Conservation (phyloP, 2,113 vertebrate genomes). For the Sardina pilchardus region DNA sequence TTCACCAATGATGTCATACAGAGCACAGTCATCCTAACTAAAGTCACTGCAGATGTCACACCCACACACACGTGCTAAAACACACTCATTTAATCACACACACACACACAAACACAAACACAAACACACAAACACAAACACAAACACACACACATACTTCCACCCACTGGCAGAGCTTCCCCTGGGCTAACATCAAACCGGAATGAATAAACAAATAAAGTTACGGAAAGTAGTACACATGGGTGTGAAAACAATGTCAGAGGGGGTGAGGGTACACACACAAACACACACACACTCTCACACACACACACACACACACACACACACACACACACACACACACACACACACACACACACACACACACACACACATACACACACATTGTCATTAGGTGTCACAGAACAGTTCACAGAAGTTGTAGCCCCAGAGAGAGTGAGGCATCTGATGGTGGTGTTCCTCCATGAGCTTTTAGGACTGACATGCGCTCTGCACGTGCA, state of each 20-base stretch:
- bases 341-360: not conserved
- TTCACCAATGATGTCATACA: slow-evolving; percentile 19
- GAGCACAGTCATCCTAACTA: slow-evolving; percentile 11
- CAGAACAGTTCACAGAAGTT: not conserved
- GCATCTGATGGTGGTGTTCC: not conserved
- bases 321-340: not conserved
- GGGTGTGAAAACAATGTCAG: not conserved
- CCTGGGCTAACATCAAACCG: not conserved
- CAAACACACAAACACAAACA: not conserved
- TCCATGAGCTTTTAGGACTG: not conserved
- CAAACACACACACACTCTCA: not conserved
- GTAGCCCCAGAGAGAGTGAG: not conserved
- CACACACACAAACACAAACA: not conserved
- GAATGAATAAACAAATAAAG: slow-evolving; percentile 8
- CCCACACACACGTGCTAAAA: not conserved
- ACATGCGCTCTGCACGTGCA: not conserved
- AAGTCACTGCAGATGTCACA: slow-evolving; percentile 20
- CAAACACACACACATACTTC: not conserved
- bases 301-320: not conserved
- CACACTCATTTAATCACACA: not conserved
- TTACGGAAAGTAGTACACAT: not conserved
- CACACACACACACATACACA: not conserved
- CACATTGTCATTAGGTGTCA: not conserved
- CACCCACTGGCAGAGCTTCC: not conserved
- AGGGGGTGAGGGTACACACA: not conserved